A percentile compares a stretch with the other conserved stretches of the same genome.
Conservation (phyloP, 2,888 invertebrate species). For the Troides aeacus region DNA sequence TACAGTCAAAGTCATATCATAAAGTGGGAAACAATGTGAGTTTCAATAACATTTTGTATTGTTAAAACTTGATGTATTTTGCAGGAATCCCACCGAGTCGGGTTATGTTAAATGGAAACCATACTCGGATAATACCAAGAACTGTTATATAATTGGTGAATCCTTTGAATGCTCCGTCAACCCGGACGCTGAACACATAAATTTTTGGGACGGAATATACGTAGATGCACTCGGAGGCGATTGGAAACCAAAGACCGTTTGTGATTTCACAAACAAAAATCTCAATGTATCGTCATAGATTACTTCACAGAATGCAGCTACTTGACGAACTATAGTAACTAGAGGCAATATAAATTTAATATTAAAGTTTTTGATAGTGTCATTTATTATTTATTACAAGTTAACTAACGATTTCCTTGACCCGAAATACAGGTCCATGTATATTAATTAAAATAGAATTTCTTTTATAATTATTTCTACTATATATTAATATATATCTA, state of each 20-base stretch:
- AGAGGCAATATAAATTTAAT: too few relatives aligned
- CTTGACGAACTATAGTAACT: too few relatives aligned
- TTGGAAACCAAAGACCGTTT: background rate
- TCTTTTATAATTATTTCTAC: too few relatives aligned
- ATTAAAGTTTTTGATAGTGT: too few relatives aligned
- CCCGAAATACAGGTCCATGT: too few relatives aligned
- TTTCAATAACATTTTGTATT: background rate
- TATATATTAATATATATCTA: too few relatives aligned
- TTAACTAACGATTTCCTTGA: too few relatives aligned
- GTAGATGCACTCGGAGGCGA: slow-evolving; percentile 12
- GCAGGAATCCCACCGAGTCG: slow-evolving; percentile 62
- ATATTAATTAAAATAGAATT: too few relatives aligned
- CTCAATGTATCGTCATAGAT: background rate
- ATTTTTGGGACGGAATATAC: slow-evolving; percentile 68
- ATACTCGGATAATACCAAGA: slow-evolving; percentile 52
- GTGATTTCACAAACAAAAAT: slow-evolving; percentile 6
- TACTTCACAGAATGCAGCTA: too few relatives aligned
- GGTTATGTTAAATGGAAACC: slow-evolving; percentile 53
- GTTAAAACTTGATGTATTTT: slow-evolving; percentile 35
- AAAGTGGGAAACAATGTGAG: background rate
- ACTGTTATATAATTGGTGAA: slow-evolving; percentile 59
- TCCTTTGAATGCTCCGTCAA: slow-evolving; percentile 47
- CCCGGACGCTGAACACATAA: slow-evolving; percentile 49
- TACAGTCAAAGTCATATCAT: too few relatives aligned
- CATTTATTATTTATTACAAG: too few relatives aligned